phyloP scores from a whole-genome alignment of 2,113 vertebrate species.

The Setophaga coronata region DNA sequence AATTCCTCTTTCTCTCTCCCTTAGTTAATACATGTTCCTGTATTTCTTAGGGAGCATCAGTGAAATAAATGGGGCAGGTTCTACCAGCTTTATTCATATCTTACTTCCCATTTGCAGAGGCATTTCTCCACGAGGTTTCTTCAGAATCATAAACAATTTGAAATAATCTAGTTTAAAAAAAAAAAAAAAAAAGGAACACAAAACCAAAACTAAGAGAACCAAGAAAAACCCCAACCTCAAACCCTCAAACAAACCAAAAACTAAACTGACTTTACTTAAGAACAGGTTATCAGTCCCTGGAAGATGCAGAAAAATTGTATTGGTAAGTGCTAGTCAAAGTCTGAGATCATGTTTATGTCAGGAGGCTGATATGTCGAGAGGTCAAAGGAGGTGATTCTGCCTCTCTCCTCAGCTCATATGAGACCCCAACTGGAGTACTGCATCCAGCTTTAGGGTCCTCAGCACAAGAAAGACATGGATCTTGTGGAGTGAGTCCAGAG shows the following conservation, averaged over 20 bases:
- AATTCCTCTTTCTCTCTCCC: background rate
- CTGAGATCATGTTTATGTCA: background rate
- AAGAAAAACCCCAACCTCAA: rapidly evolving
- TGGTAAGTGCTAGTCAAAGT: background rate
- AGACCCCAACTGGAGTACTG: background rate
- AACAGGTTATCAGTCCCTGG: background rate
- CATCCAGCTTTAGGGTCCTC: background rate
- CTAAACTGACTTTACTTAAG: background rate
- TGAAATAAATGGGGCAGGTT: background rate
- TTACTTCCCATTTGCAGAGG: background rate
- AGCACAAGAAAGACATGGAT: background rate
- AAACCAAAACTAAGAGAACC: background rate
- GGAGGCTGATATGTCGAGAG: background rate
- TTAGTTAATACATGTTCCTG: background rate
- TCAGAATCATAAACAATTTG: background rate
- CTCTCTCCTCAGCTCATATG: background rate
- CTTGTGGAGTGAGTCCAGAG: background rate
- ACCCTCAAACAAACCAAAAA: background rate
- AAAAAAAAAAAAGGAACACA: too few species aligned
- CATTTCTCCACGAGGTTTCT: background rate
- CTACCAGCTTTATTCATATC: background rate
- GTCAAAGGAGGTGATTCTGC: background rate
- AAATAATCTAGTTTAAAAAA: background rate
- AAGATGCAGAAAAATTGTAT: background rate
- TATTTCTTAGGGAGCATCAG: background rate